These are phyloP conservation scores for Anarsia innoxiella DNA, from an alignment of 2,888 invertebrate species.

Conservation along the genomic window DNA sequence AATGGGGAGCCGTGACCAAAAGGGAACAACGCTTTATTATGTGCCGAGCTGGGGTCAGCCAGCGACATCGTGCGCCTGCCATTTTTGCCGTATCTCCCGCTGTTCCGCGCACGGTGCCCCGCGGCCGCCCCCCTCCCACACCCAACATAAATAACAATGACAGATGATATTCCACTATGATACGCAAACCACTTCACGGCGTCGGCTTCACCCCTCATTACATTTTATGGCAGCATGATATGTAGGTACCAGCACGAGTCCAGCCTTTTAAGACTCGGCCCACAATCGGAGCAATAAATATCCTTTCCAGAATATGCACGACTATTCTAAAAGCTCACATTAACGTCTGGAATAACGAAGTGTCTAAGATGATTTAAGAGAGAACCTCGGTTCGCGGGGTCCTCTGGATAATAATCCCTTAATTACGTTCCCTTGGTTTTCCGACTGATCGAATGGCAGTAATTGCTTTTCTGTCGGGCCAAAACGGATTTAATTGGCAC, in stretches of 20 bases:
- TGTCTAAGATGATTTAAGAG: slow-evolving; percentile 46
- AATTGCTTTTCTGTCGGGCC: slow-evolving; percentile 57
- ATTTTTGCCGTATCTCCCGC: slow-evolving; percentile 54
- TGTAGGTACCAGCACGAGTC: slow-evolving; percentile 30
- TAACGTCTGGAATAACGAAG: slow-evolving; percentile 38
- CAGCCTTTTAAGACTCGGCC: slow-evolving; percentile 6
- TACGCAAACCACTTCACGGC: slow-evolving; percentile 33
- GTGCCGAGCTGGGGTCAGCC: slow-evolving; percentile 36
- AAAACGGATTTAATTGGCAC: slow-evolving; percentile 51
- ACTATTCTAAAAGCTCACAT: slow-evolving; percentile 33
- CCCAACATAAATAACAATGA: slow-evolving; percentile 54
- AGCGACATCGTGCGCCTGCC: slow-evolving; percentile 55
- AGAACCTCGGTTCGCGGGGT: slow-evolving; percentile 30
- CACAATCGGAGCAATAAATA: slow-evolving; percentile 8
- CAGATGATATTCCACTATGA: slow-evolving; percentile 44
- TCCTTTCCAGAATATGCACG: slow-evolving; percentile 21
- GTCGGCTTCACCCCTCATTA: slow-evolving; percentile 30
- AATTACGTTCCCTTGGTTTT: slow-evolving; percentile 54
- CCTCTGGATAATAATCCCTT: slow-evolving; percentile 52
- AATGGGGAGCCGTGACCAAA: slow-evolving; percentile 54
- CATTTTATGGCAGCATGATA: slow-evolving; percentile 40
- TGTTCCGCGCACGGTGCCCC: slow-evolving; percentile 34
- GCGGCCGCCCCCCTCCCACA: slow-evolving; percentile 30
- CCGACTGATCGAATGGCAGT: slow-evolving; percentile 57
- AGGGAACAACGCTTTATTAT: slow-evolving; percentile 39